Evolutionary conservation across 2,888 invertebrate genomes (phyloP), one percentile per base, ranked within the genome.

Genomic region (Coenonympha arcania): DNA sequence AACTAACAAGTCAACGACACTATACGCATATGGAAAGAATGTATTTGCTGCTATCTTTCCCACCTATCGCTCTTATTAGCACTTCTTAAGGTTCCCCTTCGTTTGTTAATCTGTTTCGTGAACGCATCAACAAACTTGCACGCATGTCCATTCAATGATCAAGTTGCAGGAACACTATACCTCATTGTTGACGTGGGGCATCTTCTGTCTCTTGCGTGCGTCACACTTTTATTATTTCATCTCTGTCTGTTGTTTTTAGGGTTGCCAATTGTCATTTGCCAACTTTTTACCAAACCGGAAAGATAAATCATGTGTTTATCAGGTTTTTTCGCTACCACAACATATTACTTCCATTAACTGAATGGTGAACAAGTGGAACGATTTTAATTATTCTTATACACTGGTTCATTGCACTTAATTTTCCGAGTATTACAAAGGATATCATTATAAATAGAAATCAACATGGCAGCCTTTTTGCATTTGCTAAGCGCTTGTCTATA

Each of bases 101-200:
- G 52, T 52, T 50, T 48, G 39, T 13, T 44, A 39, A 47, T 48
- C 3, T 15, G 15, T 53, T 57, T 48, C 28, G 44, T 36, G 55
- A 46, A 50, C 55, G 64, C 6, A 6, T 56, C 18, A 48, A 55
- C 60, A 61, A 53, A 54, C 62, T 68, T 67, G 73, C 62, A 60
- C 64, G 63, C 59, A 60, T 65, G 66, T 69, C 72, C 71, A 79
- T 79, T 78, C 71, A 78, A 68, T 72, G 71, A 68, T 76, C 77
- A 77, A 71, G 74, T 78, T 68, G 69, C 75, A 72, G 71, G 76
- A 71, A 70, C 68, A 68, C 67, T 72, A 72, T 75, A 69, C 69
- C 69, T 76, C 71, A 76, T 75, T 79, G 76, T 77, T 74, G 76
- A 75, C 71, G 76, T 65, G 70, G 70, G 66, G 71, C 66, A 58